These are phyloP conservation scores for Boloria euphrosyne DNA, from an alignment of 2,888 invertebrate species.

Conservation along the genomic window DNA sequence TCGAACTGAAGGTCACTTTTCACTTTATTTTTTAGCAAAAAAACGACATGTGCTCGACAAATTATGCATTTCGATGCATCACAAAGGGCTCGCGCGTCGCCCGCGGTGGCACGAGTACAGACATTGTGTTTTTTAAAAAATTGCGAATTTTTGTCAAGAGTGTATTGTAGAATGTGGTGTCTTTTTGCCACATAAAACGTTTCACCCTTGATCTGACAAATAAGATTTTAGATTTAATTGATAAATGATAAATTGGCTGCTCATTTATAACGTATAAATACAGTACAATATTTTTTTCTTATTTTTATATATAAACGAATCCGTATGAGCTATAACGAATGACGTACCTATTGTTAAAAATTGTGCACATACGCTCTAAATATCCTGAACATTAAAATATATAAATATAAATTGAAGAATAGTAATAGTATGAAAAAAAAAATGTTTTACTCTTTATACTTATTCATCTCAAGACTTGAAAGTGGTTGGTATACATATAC, in stretches of 20 bases:
- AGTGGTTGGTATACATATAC: too few species aligned
- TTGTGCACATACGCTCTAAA: too few species aligned
- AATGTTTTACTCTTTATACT: too few species aligned
- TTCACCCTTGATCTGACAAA: slow-evolving; percentile 37
- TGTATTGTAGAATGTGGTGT: slow-evolving; percentile 59
- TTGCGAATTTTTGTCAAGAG: slow-evolving; percentile 68
- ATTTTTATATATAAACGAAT: neutral
- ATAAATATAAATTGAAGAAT: too few species aligned
- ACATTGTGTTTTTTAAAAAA: slow-evolving; percentile 62
- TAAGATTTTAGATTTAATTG: slow-evolving; percentile 23
- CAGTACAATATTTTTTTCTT: neutral
- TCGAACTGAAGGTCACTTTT: slow-evolving; percentile 75
- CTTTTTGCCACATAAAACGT: slow-evolving; percentile 54
- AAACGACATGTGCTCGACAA: slow-evolving; percentile 78
- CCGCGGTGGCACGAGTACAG: slow-evolving; percentile 64
- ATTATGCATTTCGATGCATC: slow-evolving; percentile 79
- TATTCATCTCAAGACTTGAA: too few species aligned
- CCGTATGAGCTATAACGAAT: too few species aligned
- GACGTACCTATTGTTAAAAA: too few species aligned
- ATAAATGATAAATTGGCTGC: slow-evolving; percentile 27
- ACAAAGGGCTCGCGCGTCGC: slow-evolving; percentile 62
- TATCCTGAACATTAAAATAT: too few species aligned
- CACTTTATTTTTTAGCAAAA: slow-evolving; percentile 59
- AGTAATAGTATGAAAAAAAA: too few species aligned
- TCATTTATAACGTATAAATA: slow-evolving; percentile 38